phyloP scores from a whole-genome alignment of 2,888 invertebrate genomes.

The Caenorhabditis drosophilae region DNA sequence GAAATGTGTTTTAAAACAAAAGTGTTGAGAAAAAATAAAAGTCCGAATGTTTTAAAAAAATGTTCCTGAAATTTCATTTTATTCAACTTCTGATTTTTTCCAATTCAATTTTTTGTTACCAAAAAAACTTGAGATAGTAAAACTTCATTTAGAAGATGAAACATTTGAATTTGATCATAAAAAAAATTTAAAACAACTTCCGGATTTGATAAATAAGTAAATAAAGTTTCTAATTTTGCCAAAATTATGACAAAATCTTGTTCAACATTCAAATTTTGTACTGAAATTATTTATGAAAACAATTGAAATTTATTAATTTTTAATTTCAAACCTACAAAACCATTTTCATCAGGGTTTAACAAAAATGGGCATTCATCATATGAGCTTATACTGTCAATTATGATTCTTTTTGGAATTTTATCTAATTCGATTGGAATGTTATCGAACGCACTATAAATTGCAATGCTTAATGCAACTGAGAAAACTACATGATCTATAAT shows the following conservation, averaged over 20 bases:
- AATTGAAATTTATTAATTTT: too few relatives aligned
- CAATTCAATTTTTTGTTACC: neutral
- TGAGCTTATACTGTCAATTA: too few relatives aligned
- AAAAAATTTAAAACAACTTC: constrained; percentile 1
- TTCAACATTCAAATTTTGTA: neutral
- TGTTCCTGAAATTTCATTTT: too few relatives aligned
- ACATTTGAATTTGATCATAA: neutral
- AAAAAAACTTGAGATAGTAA: neutral
- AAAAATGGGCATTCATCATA: neutral
- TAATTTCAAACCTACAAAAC: too few relatives aligned
- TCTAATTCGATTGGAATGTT: too few relatives aligned
- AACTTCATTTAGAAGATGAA: constrained; percentile 1
- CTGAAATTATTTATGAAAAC: neutral
- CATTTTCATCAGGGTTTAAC: neutral
- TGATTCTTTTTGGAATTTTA: too few relatives aligned
- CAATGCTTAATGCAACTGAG: too few relatives aligned
- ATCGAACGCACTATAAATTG: too few relatives aligned
- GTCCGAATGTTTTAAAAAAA: too few relatives aligned
- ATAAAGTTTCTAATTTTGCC: neutral
- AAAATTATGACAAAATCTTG: neutral
- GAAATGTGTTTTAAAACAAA: too few relatives aligned
- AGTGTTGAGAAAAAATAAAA: too few relatives aligned
- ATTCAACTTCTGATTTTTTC: neutral
- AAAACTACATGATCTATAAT: too few relatives aligned
- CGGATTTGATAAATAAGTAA: neutral